A percentile compares a stretch with the other conserved stretches of the same genome.
phyloP scores from a whole-genome alignment of 2,888 invertebrate genomes.

The Meteorus colon region DNA sequence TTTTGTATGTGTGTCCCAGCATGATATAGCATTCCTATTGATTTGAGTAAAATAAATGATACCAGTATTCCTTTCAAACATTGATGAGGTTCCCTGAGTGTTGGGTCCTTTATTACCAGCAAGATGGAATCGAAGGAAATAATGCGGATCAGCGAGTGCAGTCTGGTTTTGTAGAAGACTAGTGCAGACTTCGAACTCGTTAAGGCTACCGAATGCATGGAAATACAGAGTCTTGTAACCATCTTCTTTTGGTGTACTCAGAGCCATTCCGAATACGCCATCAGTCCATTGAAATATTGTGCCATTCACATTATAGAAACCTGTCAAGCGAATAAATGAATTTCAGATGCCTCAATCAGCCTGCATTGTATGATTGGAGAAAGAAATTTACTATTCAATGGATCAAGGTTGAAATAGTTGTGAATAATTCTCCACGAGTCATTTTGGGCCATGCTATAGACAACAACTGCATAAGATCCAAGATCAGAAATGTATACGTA shows the following conservation, averaged over 20 bases:
- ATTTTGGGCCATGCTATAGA: slow-evolving; percentile 83
- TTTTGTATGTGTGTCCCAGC: slow-evolving; percentile 84
- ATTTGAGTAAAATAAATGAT: slow-evolving; percentile 86
- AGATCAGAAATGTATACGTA: slow-evolving; percentile 87
- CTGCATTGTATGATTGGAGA: neutral
- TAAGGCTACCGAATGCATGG: slow-evolving; percentile 87
- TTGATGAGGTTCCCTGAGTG: slow-evolving; percentile 84
- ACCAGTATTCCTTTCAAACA: slow-evolving; percentile 80
- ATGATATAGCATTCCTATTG: slow-evolving; percentile 85
- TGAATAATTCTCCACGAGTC: slow-evolving; percentile 87
- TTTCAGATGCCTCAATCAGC: neutral
- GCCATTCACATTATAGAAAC: slow-evolving; percentile 85
- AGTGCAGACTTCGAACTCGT: slow-evolving; percentile 86
- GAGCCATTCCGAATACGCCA: slow-evolving; percentile 85
- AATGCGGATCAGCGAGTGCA: slow-evolving; percentile 79
- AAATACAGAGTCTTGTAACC: slow-evolving; percentile 84
- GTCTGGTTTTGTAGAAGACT: slow-evolving; percentile 83
- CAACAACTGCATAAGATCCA: slow-evolving; percentile 84
- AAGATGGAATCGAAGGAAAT: slow-evolving; percentile 81
- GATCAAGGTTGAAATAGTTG: slow-evolving; percentile 90
- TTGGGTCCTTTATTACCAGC: slow-evolving; percentile 82
- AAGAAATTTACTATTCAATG: slow-evolving; percentile 73
- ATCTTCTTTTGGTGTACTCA: slow-evolving; percentile 76
- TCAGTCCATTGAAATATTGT: slow-evolving; percentile 91
- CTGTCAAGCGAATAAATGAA: slow-evolving; percentile 62